Percentiles rank a stretch among this genome's conserved stretches.
Conservation (phyloP, 1,140 invertebrate genomes). For the Hycleus cichorii region DNA sequence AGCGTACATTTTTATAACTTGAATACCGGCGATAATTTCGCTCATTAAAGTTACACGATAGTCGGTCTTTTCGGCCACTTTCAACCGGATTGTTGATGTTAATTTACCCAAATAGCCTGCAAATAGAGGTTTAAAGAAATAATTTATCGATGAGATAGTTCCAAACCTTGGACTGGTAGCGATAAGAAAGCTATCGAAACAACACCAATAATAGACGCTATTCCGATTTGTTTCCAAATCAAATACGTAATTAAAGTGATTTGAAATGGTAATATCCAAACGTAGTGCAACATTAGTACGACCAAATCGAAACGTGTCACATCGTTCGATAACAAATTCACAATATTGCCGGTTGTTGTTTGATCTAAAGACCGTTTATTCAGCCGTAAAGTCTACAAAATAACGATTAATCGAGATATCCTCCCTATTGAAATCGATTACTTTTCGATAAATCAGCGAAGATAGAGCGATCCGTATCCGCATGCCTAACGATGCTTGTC, state of each 20-base stretch:
- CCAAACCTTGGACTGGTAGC: slow-evolving; percentile 54
- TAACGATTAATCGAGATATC: neutral
- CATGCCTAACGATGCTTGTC: slow-evolving; percentile 50
- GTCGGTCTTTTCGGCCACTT: slow-evolving; percentile 63
- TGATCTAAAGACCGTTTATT: slow-evolving; percentile 57
- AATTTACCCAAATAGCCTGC: slow-evolving; percentile 44
- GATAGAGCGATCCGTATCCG: slow-evolving; percentile 50
- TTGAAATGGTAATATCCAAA: slow-evolving; percentile 67
- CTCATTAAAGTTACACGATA: slow-evolving; percentile 72
- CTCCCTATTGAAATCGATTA: neutral
- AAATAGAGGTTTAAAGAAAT: too few relatives aligned
- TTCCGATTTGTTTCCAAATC: slow-evolving; percentile 60
- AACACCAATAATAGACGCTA: slow-evolving; percentile 63
- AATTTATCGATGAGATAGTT: slow-evolving; percentile 37
- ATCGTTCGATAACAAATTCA: slow-evolving; percentile 81
- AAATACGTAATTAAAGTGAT: slow-evolving; percentile 49
- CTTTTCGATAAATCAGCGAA: slow-evolving; percentile 52
- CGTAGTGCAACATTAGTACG: slow-evolving; percentile 52
- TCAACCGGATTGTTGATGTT: slow-evolving; percentile 47
- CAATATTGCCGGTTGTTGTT: slow-evolving; percentile 71
- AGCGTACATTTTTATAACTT: slow-evolving; percentile 57
- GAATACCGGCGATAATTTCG: slow-evolving; percentile 65
- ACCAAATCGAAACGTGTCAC: slow-evolving; percentile 56
- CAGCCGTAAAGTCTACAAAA: slow-evolving; percentile 49
- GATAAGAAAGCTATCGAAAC: slow-evolving; percentile 50